Evolutionary conservation across 2,888 invertebrate genomes (phyloP).

Genomic region (Eulithis testata): DNA sequence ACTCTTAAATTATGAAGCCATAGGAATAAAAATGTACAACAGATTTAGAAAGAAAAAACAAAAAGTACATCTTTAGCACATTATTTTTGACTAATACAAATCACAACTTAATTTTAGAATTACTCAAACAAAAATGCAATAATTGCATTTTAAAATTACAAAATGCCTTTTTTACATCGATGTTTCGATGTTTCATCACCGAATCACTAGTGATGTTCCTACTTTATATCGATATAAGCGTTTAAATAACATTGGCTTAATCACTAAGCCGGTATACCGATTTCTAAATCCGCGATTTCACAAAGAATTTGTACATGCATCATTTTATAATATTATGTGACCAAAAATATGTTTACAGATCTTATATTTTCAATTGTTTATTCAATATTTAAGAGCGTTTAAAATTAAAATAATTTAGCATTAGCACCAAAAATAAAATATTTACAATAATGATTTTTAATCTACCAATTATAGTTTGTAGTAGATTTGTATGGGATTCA

Average conservation of each 20-base stretch:
- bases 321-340: constrained; percentile 22
- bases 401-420: constrained; percentile 36
- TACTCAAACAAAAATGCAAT: constrained; percentile 19
- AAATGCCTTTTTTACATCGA: constrained; percentile 34
- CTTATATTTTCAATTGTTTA: constrained; percentile 4
- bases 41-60: constrained; percentile 7
- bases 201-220: constrained; percentile 22
- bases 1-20: constrained; percentile 20
- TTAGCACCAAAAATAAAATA: constrained; percentile 42
- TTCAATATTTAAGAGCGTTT: constrained; percentile 16
- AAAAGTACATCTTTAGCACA: constrained; percentile 15
- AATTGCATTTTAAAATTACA: constrained; percentile 25
- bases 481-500: constrained; percentile 8
- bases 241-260: constrained; percentile 15
- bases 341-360: constrained; percentile 22
- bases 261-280: constrained; percentile 18
- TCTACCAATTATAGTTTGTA: constrained; percentile 8
- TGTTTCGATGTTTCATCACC: constrained; percentile 21
- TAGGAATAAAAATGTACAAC: constrained; percentile 16
- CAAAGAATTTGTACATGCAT: constrained; percentile 38
- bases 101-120: constrained; percentile 19
- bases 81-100: constrained; percentile 8
- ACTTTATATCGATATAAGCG: constrained; percentile 22
- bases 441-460: constrained; percentile 34
- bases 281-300: constrained; percentile 25